phyloP scores from a whole-genome alignment of 2,888 invertebrate species.

The Microdon myrmicae region DNA sequence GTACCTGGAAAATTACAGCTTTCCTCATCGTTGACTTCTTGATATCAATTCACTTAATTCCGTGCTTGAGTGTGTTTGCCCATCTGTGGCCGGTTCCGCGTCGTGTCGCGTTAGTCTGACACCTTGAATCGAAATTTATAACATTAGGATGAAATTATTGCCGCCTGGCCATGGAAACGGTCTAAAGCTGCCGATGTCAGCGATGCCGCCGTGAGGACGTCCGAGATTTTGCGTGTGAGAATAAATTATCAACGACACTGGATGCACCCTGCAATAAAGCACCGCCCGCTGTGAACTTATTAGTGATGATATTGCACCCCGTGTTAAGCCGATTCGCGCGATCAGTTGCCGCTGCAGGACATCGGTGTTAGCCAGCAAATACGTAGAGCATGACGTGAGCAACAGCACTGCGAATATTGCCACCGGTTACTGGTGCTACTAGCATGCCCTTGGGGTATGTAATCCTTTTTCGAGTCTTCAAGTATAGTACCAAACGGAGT shows the following conservation, averaged over 20 bases:
- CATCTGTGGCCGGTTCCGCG: conserved; percentile 12
- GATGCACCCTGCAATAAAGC: conserved; percentile 37
- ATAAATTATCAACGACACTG: conserved; percentile 41
- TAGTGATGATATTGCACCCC: conserved; percentile 53
- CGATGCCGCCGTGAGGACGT: no score
- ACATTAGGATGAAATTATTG: conserved; percentile 49
- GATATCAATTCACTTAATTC: conserved; percentile 28
- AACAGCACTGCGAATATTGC: conserved; percentile 32
- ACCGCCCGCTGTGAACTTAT: conserved; percentile 51
- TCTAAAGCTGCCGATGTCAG: no score
- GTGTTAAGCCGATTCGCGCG: conserved; percentile 52
- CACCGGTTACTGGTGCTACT: conserved; percentile 18
- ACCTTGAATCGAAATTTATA: conserved; percentile 49
- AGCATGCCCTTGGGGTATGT: no score
- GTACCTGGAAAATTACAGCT: conserved; percentile 20
- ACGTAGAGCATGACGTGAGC: conserved; percentile 8
- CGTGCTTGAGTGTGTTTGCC: conserved; percentile 5
- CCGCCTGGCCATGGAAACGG: conserved; percentile 33
- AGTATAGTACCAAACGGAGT: no score
- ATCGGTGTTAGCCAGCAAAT: conserved; percentile 31
- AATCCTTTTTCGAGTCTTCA: no score
- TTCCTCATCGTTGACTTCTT: conserved; percentile 17
- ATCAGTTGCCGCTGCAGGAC: conserved; percentile 44
- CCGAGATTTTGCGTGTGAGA: conserved; percentile 46
- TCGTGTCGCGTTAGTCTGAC: conserved; percentile 37